Evolutionary conservation across 2,797 vertebrate genomes (phyloP).

Genomic region (Thalassophryne amazonica): DNA sequence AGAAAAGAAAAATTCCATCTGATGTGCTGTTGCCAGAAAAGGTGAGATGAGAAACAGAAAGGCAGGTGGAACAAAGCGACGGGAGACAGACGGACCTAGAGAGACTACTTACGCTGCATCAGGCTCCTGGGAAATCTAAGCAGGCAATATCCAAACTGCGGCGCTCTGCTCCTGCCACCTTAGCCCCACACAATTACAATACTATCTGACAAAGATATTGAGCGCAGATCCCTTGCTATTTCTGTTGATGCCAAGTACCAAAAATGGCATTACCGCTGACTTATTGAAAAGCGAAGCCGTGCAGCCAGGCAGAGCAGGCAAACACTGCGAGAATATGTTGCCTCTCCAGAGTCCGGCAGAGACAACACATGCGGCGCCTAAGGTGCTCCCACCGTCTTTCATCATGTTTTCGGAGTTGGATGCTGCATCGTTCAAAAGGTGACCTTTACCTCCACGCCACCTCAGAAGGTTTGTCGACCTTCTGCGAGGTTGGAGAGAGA

Average conservation of each 20-base stretch:
- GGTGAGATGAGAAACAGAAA: constrained; percentile 5
- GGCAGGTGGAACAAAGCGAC: not conserved
- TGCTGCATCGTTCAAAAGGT: not conserved
- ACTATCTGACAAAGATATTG: constrained; percentile 78
- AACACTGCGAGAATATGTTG: constrained; percentile 33
- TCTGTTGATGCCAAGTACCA: constrained; percentile 50
- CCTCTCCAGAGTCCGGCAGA: constrained; percentile 15
- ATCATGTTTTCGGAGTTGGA: constrained; percentile 4
- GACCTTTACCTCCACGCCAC: constrained; percentile 23
- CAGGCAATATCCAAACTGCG: constrained; percentile 75
- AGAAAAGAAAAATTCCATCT: not conserved
- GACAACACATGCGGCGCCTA: not conserved
- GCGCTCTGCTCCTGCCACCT: constrained; percentile 56
- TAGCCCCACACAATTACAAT: constrained; percentile 76
- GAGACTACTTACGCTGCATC: constrained; percentile 52
- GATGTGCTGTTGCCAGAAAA: constrained; percentile 1
- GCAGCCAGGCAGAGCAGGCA: constrained; percentile 27
- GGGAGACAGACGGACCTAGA: constrained; percentile 29
- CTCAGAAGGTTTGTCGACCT: constrained; percentile 6
- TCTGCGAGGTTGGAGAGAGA: not conserved
- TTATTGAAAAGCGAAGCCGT: constrained; percentile 58
- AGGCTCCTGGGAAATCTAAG: constrained; percentile 75
- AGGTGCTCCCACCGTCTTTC: not conserved
- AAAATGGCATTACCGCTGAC: constrained; percentile 61
- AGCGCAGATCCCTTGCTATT: constrained; percentile 65